phyloP scores from a whole-genome alignment of 2,797 vertebrate species.

The Hylomyscus alleni region DNA sequence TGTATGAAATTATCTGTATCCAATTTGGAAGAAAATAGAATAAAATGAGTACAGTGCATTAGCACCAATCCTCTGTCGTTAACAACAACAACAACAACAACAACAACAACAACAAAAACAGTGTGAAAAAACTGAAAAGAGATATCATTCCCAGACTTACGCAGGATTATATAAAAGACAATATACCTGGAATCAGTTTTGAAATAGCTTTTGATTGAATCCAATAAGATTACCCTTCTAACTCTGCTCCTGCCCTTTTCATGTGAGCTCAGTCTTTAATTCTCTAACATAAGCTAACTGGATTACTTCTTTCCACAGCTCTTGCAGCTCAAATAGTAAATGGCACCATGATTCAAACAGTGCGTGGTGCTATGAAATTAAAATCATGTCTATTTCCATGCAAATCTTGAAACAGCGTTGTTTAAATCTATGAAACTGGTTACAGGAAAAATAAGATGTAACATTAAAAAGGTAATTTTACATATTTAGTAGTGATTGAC shows the following conservation, averaged over 20 bases:
- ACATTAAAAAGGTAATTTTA: background rate
- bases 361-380: background rate
- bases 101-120: no score
- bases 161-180: background rate
- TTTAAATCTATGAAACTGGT: background rate
- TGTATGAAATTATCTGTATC: background rate
- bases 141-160: background rate
- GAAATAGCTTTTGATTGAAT: conserved; percentile 19
- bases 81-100: conserved; percentile 15
- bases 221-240: background rate
- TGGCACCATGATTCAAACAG: background rate
- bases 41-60: background rate
- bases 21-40: background rate
- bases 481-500: background rate
- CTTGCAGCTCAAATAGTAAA: background rate
- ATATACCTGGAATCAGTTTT: background rate
- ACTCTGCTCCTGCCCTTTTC: background rate
- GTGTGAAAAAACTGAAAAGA: background rate
- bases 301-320: background rate
- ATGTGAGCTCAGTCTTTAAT: background rate
- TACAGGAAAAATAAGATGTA: background rate
- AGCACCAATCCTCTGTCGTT: background rate
- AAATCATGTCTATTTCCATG: background rate
- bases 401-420: background rate
- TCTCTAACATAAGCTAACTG: background rate